phyloP scores from a whole-genome alignment of 2,113 vertebrate species.

The Gnathonemus echidnorhynchus region DNA sequence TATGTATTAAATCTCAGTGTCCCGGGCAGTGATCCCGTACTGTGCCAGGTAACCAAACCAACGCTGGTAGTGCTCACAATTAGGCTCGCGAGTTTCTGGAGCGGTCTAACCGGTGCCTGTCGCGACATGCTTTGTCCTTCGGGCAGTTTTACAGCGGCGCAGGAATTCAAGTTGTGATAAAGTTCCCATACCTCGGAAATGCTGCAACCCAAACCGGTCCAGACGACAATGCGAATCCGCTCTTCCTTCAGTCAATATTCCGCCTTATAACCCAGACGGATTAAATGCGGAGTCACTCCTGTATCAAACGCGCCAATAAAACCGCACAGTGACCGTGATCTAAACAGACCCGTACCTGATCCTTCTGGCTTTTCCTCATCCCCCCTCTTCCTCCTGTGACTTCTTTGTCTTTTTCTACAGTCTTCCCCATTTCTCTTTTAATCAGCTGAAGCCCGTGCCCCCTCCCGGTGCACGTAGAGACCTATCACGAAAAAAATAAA shows the following conservation, averaged over 20 bases:
- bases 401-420: slow-evolving; percentile 29
- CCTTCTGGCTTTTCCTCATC: slow-evolving; percentile 37
- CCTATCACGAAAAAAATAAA: neutral
- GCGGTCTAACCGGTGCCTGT: neutral
- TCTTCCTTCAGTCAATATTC: neutral
- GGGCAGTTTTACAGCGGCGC: neutral
- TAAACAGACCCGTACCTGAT: slow-evolving; percentile 38
- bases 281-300: neutral
- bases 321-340: neutral
- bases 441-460: neutral
- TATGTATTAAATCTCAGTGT: neutral
- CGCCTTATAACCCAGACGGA: neutral
- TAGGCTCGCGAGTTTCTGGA: neutral
- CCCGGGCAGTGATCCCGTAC: neutral
- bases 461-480: neutral
- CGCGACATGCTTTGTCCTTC: neutral
- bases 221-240: neutral
- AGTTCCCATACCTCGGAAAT: neutral
- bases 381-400: slow-evolving; percentile 17
- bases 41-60: neutral
- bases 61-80: neutral
- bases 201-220: neutral
- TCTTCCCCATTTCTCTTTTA: slow-evolving; percentile 18
- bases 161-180: neutral
- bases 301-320: neutral